A percentile compares a stretch with the other conserved stretches of the same genome.
Evolutionary conservation across 2,797 vertebrate species (phyloP).

Genomic region (Salarias fasciatus): DNA sequence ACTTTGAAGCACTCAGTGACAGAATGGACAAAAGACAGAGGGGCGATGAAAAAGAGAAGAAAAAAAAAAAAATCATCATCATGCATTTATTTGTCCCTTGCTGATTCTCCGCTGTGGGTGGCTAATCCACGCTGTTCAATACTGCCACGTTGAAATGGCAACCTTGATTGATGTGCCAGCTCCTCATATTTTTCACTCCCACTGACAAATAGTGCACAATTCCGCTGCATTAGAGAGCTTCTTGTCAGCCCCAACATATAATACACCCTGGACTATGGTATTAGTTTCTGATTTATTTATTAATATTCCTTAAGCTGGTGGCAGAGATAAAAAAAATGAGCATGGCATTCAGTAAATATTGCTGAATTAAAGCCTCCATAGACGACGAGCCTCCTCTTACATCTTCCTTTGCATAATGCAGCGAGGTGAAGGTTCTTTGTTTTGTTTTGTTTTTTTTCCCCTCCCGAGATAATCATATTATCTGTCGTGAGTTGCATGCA

Average conservation of each 20-base stretch:
- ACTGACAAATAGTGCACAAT: slow-evolving; percentile 75
- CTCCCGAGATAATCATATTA: slow-evolving; percentile 79
- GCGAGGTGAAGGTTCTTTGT: slow-evolving; percentile 58
- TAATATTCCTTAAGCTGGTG: slow-evolving; percentile 73
- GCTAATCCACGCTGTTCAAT: slow-evolving; percentile 72
- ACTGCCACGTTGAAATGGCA: slow-evolving; percentile 69
- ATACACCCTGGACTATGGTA: slow-evolving; percentile 61
- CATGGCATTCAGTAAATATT: slow-evolving; percentile 70
- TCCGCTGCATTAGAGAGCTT: slow-evolving; percentile 69
- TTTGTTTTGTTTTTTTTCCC: slow-evolving; percentile 61
- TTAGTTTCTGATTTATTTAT: slow-evolving; percentile 75
- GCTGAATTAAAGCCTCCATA: slow-evolving; percentile 69
- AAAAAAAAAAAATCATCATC: slow-evolving; percentile 23
- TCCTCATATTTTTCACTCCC: slow-evolving; percentile 63
- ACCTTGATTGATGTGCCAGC: slow-evolving; percentile 74
- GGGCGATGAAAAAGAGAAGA: slow-evolving; percentile 20
- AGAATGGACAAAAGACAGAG: slow-evolving; percentile 50
- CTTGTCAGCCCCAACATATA: slow-evolving; percentile 66
- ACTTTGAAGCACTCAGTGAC: slow-evolving; percentile 55
- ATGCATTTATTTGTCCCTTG: slow-evolving; percentile 58
- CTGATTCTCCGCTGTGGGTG: slow-evolving; percentile 76
- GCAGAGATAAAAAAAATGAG: slow-evolving; percentile 55
- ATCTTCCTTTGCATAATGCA: slow-evolving; percentile 67
- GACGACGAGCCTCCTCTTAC: slow-evolving; percentile 61
- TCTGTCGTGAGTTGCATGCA: slow-evolving; percentile 71